A percentile compares a stretch with the other conserved stretches of the same genome.
phyloP scores from a whole-genome alignment of 2,113 vertebrate genomes.

The Megaceryle maxima region DNA sequence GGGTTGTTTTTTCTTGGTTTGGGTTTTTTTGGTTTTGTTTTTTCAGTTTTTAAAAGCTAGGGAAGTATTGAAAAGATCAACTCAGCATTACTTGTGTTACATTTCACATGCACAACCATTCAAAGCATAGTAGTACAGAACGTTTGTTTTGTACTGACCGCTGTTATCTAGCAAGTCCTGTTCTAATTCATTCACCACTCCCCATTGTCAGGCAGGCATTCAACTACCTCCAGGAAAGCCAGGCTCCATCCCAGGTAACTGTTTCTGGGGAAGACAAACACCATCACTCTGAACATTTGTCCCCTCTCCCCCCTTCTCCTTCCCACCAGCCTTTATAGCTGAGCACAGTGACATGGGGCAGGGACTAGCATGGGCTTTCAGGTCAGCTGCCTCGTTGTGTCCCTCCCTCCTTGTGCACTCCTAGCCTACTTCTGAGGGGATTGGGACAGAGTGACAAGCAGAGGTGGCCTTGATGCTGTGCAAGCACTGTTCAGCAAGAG shows the following conservation, averaged over 20 bases:
- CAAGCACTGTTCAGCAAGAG: neutral
- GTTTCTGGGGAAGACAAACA: neutral
- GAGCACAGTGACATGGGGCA: rapidly evolving
- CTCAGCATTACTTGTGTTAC: rapidly evolving
- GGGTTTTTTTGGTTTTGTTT: neutral
- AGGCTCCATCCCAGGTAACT: rapidly evolving
- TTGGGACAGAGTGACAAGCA: neutral
- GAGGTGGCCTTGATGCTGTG: rapidly evolving
- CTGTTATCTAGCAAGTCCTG: neutral
- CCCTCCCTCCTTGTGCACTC: rapidly evolving
- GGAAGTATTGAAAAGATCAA: neutral
- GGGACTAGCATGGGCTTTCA: rapidly evolving
- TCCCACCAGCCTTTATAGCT: no score
- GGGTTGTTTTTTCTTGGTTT: no score
- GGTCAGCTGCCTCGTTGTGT: neutral
- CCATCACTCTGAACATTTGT: rapidly evolving
- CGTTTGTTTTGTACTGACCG: neutral
- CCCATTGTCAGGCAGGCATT: neutral
- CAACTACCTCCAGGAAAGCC: neutral
- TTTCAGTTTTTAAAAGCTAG: neutral
- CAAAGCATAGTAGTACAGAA: neutral
- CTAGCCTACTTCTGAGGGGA: no score
- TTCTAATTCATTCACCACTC: neutral
- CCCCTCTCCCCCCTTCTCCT: no score
- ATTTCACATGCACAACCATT: rapidly evolving